Conservation (phyloP, 2,888 invertebrate species). For the Celastrina argiolus region DNA sequence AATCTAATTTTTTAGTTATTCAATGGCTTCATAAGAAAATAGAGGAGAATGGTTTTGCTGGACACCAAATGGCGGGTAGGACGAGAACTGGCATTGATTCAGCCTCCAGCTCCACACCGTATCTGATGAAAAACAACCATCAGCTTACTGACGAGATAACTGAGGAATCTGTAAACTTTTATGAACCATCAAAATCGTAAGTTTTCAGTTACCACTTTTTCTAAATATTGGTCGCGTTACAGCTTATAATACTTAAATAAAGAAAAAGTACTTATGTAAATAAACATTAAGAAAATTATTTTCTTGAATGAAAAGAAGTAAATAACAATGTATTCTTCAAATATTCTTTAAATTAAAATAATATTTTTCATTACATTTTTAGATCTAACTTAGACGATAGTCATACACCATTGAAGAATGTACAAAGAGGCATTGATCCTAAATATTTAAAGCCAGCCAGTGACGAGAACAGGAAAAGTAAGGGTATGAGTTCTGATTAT, state of each 20-base stretch:
- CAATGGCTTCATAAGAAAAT: slow-evolving; percentile 74
- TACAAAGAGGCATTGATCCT: slow-evolving; percentile 58
- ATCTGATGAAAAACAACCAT: slow-evolving; percentile 47
- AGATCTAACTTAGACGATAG: slow-evolving; percentile 61
- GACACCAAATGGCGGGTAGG: slow-evolving; percentile 37
- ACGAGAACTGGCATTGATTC: slow-evolving; percentile 37
- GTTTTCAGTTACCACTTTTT: slow-evolving; percentile 32
- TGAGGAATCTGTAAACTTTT: slow-evolving; percentile 67
- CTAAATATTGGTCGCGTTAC: too few relatives aligned
- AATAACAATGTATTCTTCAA: too few relatives aligned
- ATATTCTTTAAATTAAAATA: too few relatives aligned
- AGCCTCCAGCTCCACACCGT: slow-evolving; percentile 60
- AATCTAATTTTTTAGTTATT: slow-evolving; percentile 50
- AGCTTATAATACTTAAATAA: too few relatives aligned
- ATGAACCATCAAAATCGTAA: slow-evolving; percentile 65
- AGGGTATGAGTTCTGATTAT: slow-evolving; percentile 1
- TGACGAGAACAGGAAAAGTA: slow-evolving; percentile 39
- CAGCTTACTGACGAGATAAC: slow-evolving; percentile 50
- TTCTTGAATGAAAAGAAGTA: too few relatives aligned
- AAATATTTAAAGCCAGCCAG: slow-evolving; percentile 62
- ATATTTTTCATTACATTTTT: slow-evolving; percentile 28
- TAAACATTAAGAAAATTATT: too few relatives aligned
- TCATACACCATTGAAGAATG: slow-evolving; percentile 42
- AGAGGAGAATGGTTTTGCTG: slow-evolving; percentile 48
- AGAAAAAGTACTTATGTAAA: too few relatives aligned